Conservation (phyloP, 2,113 vertebrate species). For the Ceratotherium simum region DNA sequence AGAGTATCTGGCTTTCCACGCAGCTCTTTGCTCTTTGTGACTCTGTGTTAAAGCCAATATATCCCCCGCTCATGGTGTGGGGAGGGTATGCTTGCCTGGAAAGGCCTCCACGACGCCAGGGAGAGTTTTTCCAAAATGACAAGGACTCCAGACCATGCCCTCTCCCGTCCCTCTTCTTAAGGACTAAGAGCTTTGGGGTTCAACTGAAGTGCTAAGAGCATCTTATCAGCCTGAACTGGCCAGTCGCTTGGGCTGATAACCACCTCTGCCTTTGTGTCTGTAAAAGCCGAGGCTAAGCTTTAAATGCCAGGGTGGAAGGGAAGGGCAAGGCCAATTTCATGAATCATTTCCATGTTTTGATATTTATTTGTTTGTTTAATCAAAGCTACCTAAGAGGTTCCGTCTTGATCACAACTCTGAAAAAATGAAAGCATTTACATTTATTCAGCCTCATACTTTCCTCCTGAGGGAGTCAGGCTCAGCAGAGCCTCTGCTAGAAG, state of each 20-base stretch:
- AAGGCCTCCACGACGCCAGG: background rate
- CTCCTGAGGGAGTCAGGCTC: accelerated
- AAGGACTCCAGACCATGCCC: background rate
- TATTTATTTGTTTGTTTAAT: background rate
- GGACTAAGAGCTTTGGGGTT: background rate
- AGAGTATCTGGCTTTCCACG: background rate
- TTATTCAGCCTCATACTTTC: too few species aligned
- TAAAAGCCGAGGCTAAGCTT: background rate
- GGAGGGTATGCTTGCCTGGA: background rate
- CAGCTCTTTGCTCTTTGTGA: background rate
- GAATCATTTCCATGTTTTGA: background rate
- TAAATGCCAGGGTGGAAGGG: background rate
- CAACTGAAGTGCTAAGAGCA: background rate
- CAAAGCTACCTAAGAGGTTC: background rate
- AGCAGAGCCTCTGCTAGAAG: background rate
- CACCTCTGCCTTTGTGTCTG: background rate
- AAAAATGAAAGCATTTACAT: background rate
- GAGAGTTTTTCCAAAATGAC: background rate
- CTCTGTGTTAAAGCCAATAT: background rate
- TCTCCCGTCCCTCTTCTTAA: background rate
- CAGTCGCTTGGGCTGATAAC: background rate
- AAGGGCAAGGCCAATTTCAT: background rate
- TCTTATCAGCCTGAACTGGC: background rate
- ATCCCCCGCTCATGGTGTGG: accelerated
- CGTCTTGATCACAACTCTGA: background rate